Evolutionary conservation across 2,797 vertebrate genomes (phyloP), one percentile per base, ranked within the genome.

Genomic region (Morelia viridis): DNA sequence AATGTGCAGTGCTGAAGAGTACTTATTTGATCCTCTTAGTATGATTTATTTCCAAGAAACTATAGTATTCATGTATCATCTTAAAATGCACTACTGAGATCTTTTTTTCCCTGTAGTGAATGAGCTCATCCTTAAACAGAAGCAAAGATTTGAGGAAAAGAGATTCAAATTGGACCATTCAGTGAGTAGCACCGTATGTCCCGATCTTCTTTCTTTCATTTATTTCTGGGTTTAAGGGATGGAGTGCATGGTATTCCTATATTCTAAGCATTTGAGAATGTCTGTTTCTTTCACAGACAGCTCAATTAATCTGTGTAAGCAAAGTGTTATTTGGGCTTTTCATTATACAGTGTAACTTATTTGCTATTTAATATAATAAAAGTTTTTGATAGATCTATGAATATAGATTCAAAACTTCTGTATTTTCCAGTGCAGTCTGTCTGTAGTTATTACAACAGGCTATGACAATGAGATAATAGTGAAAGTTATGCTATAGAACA

Each of bases 61-160:
- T 50, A 1, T 62, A 53, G 2, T 8, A 3, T 41, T 19, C 9
- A 12, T 41, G 10, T 57, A 24, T 53, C 9, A 46, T 56, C 9
- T 71, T 24, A 5, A 61, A 87, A 88, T 41, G 62, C 28, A 35
- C 22, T 61, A 2, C 6, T 7, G 92, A 0, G 65, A 93, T 97
- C 83, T 1, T 88, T 95, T 22, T 60, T 53, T 90, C 93, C 90
- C 98, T 98, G 89, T 94, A 99, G 99, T 99, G 91, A 99, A 99
- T 96, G 99, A 99, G 94, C 98, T 99, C 91, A 99, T 99, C 97
- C 98, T 99, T n/a, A 99, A 99, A 97, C 99, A 99, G 96, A 99
- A 99, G 95, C 99, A 99, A 97, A 98, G 99, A 96, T 99, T 97
- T 91, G 99, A 99, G 93, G 99, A 99, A 96, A 99, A 99, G 95